Conservation (phyloP, 2,888 invertebrate genomes). For the Andrena bucephala region DNA sequence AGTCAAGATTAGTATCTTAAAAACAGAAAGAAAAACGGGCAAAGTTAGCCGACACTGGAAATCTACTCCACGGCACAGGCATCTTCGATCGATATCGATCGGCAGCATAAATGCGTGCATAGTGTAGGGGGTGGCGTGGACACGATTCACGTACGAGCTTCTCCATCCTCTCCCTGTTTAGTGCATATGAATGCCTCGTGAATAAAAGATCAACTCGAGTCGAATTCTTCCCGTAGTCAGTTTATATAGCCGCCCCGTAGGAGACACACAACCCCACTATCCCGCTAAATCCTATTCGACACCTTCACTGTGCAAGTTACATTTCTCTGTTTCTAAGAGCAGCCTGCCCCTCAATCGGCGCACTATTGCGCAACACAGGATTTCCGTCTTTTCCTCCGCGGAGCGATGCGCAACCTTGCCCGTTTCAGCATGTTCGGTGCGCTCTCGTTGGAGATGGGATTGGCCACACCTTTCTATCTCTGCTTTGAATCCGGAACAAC, state of each 20-base stretch:
- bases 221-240: slow-evolving; percentile 48
- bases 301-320: slow-evolving; percentile 65
- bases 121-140: neutral
- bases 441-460: slow-evolving; percentile 1
- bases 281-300: slow-evolving; percentile 42
- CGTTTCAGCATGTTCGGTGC: neutral
- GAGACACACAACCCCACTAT: slow-evolving; percentile 70
- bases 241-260: slow-evolving; percentile 69
- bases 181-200: slow-evolving; percentile 27
- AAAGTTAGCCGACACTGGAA: neutral
- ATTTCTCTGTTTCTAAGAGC: slow-evolving; percentile 38
- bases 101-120: neutral
- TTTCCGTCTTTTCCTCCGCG: slow-evolving; percentile 29
- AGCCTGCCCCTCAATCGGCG: neutral
- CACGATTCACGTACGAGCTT: slow-evolving; percentile 65
- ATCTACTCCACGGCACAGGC: neutral
- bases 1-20: slow-evolving; percentile 59
- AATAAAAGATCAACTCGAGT: slow-evolving; percentile 61
- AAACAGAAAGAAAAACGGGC: slow-evolving; percentile 7
- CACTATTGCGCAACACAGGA: slow-evolving; percentile 50
- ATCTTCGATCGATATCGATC: neutral
- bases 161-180: slow-evolving; percentile 54
- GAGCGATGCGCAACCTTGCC: neutral
- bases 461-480: slow-evolving; percentile 3
- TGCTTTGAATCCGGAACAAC: neutral